phyloP scores from a whole-genome alignment of 2,113 vertebrate species.

The Ibidorhyncha struthersii region DNA sequence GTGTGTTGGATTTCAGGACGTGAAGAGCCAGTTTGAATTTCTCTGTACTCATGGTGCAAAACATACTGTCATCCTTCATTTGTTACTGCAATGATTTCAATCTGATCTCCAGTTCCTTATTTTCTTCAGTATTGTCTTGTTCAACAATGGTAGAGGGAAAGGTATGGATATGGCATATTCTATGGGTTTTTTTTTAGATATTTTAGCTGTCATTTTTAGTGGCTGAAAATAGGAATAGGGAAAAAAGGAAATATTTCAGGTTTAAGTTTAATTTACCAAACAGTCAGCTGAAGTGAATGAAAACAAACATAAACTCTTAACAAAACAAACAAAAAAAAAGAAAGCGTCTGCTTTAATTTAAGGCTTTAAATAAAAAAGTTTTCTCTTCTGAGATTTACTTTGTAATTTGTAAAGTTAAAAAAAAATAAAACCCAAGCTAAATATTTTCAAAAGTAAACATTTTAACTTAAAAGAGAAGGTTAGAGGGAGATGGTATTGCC shows the following conservation, averaged over 20 bases:
- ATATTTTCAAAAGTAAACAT: background rate
- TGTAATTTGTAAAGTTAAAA: background rate
- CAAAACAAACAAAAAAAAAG: too few relatives aligned
- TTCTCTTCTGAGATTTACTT: background rate
- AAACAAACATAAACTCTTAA: background rate
- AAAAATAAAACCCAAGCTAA: background rate
- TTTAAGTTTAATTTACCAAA: background rate
- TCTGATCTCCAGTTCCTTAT: background rate
- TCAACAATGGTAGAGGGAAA: background rate
- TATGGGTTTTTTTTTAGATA: fast-evolving
- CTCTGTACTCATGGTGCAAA: background rate
- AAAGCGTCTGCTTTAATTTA: background rate
- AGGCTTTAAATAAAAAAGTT: background rate
- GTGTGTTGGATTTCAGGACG: background rate
- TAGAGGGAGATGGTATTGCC: background rate
- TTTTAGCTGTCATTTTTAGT: background rate
- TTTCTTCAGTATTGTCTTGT: background rate
- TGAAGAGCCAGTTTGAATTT: background rate
- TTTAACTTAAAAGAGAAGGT: background rate
- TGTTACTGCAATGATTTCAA: background rate
- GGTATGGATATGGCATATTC: background rate
- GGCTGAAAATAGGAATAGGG: background rate
- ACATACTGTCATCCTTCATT: background rate
- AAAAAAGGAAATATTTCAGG: background rate
- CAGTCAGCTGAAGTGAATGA: background rate